Base-by-base conservation (phyloP, 2,113 vertebrate species). In the Sus scrofa region DNA sequence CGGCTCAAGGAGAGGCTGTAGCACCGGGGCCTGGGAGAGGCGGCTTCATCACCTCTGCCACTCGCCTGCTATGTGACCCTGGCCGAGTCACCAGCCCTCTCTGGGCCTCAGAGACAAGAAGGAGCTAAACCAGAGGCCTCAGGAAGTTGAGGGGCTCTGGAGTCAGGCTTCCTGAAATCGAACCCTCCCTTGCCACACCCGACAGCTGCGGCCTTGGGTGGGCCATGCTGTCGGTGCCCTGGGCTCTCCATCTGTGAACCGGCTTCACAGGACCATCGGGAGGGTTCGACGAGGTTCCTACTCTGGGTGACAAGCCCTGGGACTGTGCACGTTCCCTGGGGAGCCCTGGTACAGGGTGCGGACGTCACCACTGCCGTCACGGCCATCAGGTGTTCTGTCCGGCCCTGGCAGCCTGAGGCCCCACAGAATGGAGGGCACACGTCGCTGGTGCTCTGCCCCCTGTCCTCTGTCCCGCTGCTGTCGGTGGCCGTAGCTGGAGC, bases 321-420 rank as follows among this genome's bases (percentile, higher is more conserved):
- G 63, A 65, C 10, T 7, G 2, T 0, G 0, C 9, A 1, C 22
- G 63, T 27, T 6, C 52, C 44, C 1, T 6, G 2, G 65, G 32
- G 73, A 30, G 50, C 37, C 60, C 58, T 8, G 13, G 75, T 2
- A 71, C 62, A 7, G 0, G 1, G 3, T 18, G 20, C 1, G 13
- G 54, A 50, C 22, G 14, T 18, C 44, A 16, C 7, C 18, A 7
- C 30, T 4, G 1, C 34, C 0, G 15, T 9, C 16, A 1, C 7
- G 0, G 6, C 2, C 19, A 2, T 6, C 15, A 14, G 2, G 58
- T n/a, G 9, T 7, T n/a, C 75, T 1, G 2, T 6, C 32, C 24
- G 1, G 26, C 83, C 52, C 19, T 0, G 10, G n/a, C 24, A 39
- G 11, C 75, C 68, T 6, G n/a, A 19, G 7, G 24, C 54, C 50